Evolutionary conservation across 2,888 invertebrate species (phyloP), one percentile per base, ranked within the genome.

Genomic region (Rotaria magnacalcarata): DNA sequence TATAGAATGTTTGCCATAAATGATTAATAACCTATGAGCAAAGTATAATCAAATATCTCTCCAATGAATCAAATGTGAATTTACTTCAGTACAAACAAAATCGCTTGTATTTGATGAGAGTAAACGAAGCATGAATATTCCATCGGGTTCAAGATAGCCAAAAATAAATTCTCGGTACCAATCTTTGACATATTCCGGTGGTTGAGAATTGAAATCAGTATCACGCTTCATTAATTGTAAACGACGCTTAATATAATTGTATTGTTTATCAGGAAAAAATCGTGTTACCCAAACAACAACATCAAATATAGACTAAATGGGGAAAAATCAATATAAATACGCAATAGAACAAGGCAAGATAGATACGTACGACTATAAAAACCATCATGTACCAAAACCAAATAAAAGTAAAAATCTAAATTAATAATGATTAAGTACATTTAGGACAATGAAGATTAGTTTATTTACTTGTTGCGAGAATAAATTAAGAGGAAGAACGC

Each of bases 401-500:
- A 56, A 86, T 86, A 21, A 86, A 86, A 10, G 86, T 86, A 75
- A 86, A 86, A 24, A 86, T 86, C 80, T 80, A 47, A 80, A 80
- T 24, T 10, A 19, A 5, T 21, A 54, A 19, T 21, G 1, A 21
- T 21, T 19, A 21, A 21, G 0, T 54, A 21, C 19, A 54, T 7
- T 5, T 6, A 54, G 19, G 7, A 19, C 21, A 58, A 58, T 58
- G 85, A 14, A 85, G 34, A 85, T 85, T 85, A 41, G 80, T 50
- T 50, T 85, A 10, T 84, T 80, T 87, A 87, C 85, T 56, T 87
- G 87, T 56, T 87, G 87, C 21, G 85, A 85, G 54, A 85, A 87
- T 21, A 87, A 47, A 43, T 87, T 87, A 2, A 87, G 54, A 3
- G 88, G 88, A 24, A 88, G 86, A 21, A 87, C 88, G 80, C 88